phyloP scores from a whole-genome alignment of 2,888 invertebrate species.

The Nephrotoma flavescens region DNA sequence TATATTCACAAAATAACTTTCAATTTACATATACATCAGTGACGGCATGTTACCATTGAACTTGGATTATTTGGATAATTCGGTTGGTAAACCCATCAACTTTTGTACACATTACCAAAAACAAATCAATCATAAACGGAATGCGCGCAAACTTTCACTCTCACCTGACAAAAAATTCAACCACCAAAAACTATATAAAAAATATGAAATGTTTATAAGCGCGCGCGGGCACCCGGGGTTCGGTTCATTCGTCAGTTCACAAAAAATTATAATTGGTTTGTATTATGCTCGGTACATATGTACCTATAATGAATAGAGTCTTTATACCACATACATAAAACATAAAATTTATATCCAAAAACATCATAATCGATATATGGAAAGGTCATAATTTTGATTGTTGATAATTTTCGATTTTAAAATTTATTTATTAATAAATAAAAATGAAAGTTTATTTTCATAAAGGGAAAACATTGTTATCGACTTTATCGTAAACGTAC shows the following conservation, averaged over 20 bases:
- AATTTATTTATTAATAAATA: neutral
- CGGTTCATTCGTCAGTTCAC: neutral
- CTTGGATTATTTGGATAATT: neutral
- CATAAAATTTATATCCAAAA: neutral
- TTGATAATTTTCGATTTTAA: neutral
- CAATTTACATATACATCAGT: neutral
- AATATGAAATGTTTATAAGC: neutral
- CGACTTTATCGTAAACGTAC: neutral
- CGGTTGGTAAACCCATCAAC: neutral
- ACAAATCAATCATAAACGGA: neutral
- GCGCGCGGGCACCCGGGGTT: neutral
- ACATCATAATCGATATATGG: neutral
- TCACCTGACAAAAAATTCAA: neutral
- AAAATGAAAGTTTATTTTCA: neutral
- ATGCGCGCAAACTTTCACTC: neutral
- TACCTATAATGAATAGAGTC: neutral
- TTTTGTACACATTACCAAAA: neutral
- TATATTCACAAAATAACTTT: neutral
- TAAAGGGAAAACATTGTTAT: neutral
- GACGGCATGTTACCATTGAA: neutral
- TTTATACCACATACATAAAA: neutral
- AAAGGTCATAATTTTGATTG: neutral
- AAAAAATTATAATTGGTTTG: neutral
- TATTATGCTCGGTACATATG: neutral
- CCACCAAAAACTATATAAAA: neutral